Conservation (phyloP, 2,113 vertebrate genomes). For the Speoplatyrhinus poulsoni region DNA sequence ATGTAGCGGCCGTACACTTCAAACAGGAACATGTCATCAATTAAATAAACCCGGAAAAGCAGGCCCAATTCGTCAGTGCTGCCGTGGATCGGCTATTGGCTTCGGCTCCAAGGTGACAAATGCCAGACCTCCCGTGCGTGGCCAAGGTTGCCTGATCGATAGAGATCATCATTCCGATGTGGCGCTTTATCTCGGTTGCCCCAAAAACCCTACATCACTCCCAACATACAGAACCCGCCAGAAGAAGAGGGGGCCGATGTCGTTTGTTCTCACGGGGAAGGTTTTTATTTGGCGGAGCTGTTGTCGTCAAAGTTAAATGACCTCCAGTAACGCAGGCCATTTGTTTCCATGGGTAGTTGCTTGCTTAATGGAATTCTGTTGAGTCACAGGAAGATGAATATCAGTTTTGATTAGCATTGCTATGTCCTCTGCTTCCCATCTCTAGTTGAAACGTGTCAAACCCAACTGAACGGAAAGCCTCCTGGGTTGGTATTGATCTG, state of each 20-base stretch:
- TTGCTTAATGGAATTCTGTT: slow-evolving; percentile 16
- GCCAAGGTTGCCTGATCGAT: slow-evolving; percentile 79
- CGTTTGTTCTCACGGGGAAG: slow-evolving; percentile 51
- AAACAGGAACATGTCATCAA: slow-evolving; percentile 75
- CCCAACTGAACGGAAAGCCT: slow-evolving; percentile 59
- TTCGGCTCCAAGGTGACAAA: slow-evolving; percentile 75
- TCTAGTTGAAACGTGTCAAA: slow-evolving; percentile 70
- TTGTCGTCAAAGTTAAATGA: background rate
- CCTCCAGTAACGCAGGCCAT: background rate
- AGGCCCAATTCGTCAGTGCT: slow-evolving; percentile 75
- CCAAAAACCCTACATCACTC: slow-evolving; percentile 75
- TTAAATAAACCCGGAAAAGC: slow-evolving; percentile 76
- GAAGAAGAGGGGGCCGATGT: slow-evolving; percentile 53
- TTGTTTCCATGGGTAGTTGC: slow-evolving; percentile 7
- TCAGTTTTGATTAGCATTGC: slow-evolving; percentile 46
- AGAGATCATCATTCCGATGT: slow-evolving; percentile 81
- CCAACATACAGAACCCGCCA: slow-evolving; percentile 64
- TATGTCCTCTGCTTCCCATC: slow-evolving; percentile 36
- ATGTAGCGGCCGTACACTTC: slow-evolving; percentile 59
- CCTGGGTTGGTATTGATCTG: slow-evolving; percentile 70
- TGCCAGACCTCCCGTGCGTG: slow-evolving; percentile 70
- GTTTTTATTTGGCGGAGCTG: slow-evolving; percentile 33
- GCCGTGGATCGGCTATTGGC: slow-evolving; percentile 71
- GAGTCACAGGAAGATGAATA: slow-evolving; percentile 30
- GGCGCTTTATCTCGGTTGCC: slow-evolving; percentile 78